phyloP scores from a whole-genome alignment of 2,113 vertebrate species.

The human region GRCh38 chr18:55414001-55414500 shows the following conservation, averaged over 20 bases:
- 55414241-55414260: not conserved
- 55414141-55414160: not conserved
- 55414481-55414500: not conserved
- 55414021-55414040: rapidly evolving
- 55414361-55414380: not conserved
- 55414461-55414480: not conserved
- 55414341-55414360: not conserved
- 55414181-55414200: not conserved
- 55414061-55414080: not conserved
- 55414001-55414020: not conserved
- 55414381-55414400: not conserved
- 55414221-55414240: not conserved
- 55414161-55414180: not conserved
- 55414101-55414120: not conserved
- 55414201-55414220: not conserved
- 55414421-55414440: not conserved
- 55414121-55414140: not conserved
- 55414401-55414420: not conserved
- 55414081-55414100: rapidly evolving
- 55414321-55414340: not conserved
- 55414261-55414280: not conserved
- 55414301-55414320: not conserved
- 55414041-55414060: not conserved
- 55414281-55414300: not conserved
- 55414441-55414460: not conserved